Percentiles rank a stretch among this genome's conserved stretches.
Conservation (phyloP, 2,888 invertebrate species). For the Drosophila leonis region DNA sequence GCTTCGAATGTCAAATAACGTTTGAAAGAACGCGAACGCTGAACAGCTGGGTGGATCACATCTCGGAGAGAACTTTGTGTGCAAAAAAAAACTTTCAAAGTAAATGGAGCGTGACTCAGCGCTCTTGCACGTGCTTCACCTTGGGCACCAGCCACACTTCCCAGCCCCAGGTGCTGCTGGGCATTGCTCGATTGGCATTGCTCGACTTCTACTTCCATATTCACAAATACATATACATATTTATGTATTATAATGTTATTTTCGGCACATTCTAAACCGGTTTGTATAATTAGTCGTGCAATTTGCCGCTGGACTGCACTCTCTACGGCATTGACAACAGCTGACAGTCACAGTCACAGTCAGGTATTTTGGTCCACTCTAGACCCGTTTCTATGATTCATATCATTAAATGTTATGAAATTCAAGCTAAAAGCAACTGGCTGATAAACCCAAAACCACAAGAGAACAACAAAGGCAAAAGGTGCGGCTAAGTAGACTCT, state of each 20-base stretch:
- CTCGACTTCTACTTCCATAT: conserved; percentile 27
- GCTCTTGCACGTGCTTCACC: conserved; percentile 71
- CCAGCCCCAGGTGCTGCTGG: conserved; percentile 46
- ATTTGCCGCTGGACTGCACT: conserved; percentile 7
- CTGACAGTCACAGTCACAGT: conserved; percentile 1
- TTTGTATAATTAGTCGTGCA: conserved; percentile 36
- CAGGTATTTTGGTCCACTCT: conserved; percentile 47
- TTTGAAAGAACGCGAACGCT: conserved; percentile 45
- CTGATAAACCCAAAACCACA: conserved; percentile 34
- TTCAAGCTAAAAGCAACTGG: conserved; percentile 33
- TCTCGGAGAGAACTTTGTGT: conserved; percentile 42
- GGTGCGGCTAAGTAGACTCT: not conserved
- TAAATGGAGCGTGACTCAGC: conserved; percentile 75
- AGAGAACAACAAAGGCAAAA: conserved; percentile 1
- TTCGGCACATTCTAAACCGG: conserved; percentile 65
- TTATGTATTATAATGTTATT: conserved; percentile 45
- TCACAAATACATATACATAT: conserved; percentile 13
- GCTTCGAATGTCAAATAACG: conserved; percentile 44
- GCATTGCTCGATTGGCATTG: conserved; percentile 45
- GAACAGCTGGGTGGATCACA: conserved; percentile 56
- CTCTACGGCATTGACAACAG: conserved; percentile 20
- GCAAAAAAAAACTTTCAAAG: conserved; percentile 54
- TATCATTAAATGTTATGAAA: conserved; percentile 48
- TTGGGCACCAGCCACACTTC: conserved; percentile 52
- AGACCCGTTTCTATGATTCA: conserved; percentile 34